phyloP scores from a whole-genome alignment of 2,797 vertebrate species.

The Neolamprologus multifasciatus region DNA sequence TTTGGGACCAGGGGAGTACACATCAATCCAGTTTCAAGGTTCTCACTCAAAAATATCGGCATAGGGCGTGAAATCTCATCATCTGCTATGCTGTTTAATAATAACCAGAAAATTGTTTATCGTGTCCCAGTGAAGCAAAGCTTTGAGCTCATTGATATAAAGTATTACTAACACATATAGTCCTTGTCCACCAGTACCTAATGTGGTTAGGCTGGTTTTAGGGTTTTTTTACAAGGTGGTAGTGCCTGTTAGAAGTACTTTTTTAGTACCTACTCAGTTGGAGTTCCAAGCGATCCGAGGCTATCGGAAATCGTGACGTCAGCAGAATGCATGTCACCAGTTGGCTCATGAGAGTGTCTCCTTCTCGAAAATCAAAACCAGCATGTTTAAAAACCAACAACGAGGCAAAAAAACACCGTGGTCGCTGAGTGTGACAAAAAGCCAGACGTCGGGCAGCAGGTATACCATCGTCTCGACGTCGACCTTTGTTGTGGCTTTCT shows the following conservation, averaged over 20 bases:
- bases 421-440: background rate
- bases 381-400: background rate
- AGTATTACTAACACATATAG: background rate
- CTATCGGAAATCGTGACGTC: rapidly evolving
- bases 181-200: background rate
- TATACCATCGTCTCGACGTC: rapidly evolving
- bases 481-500: background rate
- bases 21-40: background rate
- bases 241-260: background rate
- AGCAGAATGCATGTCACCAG: rapidly evolving
- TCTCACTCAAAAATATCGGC: background rate
- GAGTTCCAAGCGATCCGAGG: background rate
- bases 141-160: background rate
- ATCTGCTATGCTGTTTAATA: background rate
- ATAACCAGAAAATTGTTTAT: background rate
- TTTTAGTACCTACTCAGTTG: background rate
- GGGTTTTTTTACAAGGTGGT: background rate
- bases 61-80: background rate
- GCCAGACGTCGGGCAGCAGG: rapidly evolving
- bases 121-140: background rate
- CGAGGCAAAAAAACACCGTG: rapidly evolving
- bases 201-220: background rate
- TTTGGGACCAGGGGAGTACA: background rate
- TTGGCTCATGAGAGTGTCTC: background rate
- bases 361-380: background rate